Evolutionary conservation across 64 coral and sea anemone genomes (phyloP), one percentile per base, ranked within the genome.

Genomic region (Actinia equina): DNA sequence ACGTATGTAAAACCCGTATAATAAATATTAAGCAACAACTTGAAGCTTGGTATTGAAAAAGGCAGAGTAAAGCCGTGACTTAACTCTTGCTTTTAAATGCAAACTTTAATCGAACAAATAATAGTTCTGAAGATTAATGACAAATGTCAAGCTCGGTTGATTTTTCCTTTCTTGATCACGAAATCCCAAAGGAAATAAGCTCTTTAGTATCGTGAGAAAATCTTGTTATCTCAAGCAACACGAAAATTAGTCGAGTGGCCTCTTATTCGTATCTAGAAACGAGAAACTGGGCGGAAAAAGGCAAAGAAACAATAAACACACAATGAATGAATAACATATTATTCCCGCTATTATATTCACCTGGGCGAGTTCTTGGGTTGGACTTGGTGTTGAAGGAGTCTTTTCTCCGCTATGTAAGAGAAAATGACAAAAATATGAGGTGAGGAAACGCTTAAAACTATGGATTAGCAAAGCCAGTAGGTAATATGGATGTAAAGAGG

Each of bases 361-460:
- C 89, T 85, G 52, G 42, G 20, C 70, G 56, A 80, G 57, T n/a
- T 69, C 56, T 17, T 83, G 57, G 23, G 30, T 43, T 86, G 61
- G 62, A 60, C 49, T 77, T 53, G 65, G 83, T 79, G 83, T 71
- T 43, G 61, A 59, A 16, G 83, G 89, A 41, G 83, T 91, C 52
- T 91, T 91, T 44, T 91, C 89, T 54, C 83, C 83, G 23, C 89
- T 91, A 59, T 52, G 82, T 7, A 67, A 4, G 6, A 69, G 3
- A 91, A 16, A 30, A 51, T 52, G 79, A 59, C 27, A 20, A 20
- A 27, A 9, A 10, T 51, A 64, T 77, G 26, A 46, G 17, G 18
- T 60, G 17, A 60, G 59, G 59, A 65, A 23, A 18, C 43, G 26
- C 42, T 2, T 60, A 26, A 62, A 12, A 64, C 7, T 80, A 54